A percentile compares a stretch with the other conserved stretches of the same genome.
phyloP scores from a whole-genome alignment of 1,140 invertebrate genomes.

The Mizuhopecten yessoensis region DNA sequence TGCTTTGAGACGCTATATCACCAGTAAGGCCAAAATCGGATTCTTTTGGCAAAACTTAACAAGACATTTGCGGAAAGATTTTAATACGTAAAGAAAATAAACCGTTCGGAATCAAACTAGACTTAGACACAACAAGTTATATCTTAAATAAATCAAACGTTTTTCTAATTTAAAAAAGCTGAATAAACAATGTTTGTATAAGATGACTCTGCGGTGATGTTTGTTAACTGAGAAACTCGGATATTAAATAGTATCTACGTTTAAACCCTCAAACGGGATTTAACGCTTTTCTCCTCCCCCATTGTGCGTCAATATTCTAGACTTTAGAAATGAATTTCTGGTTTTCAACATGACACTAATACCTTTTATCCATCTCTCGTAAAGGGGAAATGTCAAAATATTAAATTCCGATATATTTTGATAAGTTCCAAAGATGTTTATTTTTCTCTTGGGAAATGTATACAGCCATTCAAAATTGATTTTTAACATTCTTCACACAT shows the following conservation, averaged over 20 bases:
- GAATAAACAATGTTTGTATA: not conserved
- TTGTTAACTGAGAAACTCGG: not conserved
- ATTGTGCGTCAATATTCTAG: constrained; percentile 9
- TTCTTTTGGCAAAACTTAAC: not conserved
- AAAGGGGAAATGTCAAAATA: not conserved
- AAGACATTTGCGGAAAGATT: not conserved
- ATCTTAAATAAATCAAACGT: not conserved
- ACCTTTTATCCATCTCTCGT: not conserved
- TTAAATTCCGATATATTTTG: constrained; percentile 23
- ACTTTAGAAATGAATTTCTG: not conserved
- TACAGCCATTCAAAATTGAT: not conserved
- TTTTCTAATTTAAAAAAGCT: not conserved
- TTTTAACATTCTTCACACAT: not conserved
- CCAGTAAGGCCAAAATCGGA: not conserved
- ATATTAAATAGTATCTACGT: not conserved
- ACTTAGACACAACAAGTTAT: not conserved
- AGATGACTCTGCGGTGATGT: not conserved
- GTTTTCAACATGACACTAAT: not conserved
- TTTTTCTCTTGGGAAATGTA: not conserved
- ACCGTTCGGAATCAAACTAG: not conserved
- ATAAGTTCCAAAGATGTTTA: not conserved
- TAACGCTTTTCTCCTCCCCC: not conserved
- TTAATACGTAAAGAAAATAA: not conserved
- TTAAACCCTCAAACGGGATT: constrained; percentile 15
- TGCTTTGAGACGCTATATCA: not conserved